Percentiles rank a stretch among this genome's conserved stretches.
Conservation (phyloP, 2,888 invertebrate species). For the Monochamus alternatus region DNA sequence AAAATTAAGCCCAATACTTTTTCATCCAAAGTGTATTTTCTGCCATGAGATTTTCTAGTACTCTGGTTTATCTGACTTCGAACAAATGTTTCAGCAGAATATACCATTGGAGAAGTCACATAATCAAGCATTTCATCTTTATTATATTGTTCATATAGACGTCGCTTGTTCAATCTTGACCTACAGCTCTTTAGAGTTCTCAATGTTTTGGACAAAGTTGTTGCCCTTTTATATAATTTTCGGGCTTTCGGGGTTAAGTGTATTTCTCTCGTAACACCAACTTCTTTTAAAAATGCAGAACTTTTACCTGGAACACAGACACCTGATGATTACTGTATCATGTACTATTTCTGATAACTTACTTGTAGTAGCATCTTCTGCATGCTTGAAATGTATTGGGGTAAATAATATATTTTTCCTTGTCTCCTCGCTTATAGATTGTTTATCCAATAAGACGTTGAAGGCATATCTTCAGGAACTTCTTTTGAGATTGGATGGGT, state of each 20-base stretch:
- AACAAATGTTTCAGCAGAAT: slow-evolving; percentile 1
- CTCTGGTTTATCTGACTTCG: neutral
- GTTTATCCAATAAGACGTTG: neutral
- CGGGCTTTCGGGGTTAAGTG: neutral
- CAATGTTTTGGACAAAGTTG: neutral
- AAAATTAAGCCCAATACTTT: slow-evolving; percentile 5
- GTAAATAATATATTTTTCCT: neutral
- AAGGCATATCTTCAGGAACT: neutral
- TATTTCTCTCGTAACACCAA: slow-evolving; percentile 3
- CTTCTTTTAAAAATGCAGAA: neutral
- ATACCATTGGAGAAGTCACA: neutral
- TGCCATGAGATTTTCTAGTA: neutral
- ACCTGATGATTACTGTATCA: neutral
- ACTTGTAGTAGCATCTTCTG: neutral
- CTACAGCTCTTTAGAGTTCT: neutral
- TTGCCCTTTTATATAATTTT: slow-evolving; percentile 1
- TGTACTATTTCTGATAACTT: neutral
- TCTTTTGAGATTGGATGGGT: neutral
- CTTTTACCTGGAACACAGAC: neutral
- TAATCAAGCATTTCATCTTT: slow-evolving; percentile 2
- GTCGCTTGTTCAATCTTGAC: neutral
- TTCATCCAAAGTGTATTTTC: neutral
- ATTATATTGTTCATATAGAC: neutral
- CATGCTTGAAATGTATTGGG: neutral
- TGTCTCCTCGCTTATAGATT: neutral